These are phyloP conservation scores for Nannobrachium achirus DNA, from an alignment of 2,113 vertebrate species.

Conservation along the genomic window DNA sequence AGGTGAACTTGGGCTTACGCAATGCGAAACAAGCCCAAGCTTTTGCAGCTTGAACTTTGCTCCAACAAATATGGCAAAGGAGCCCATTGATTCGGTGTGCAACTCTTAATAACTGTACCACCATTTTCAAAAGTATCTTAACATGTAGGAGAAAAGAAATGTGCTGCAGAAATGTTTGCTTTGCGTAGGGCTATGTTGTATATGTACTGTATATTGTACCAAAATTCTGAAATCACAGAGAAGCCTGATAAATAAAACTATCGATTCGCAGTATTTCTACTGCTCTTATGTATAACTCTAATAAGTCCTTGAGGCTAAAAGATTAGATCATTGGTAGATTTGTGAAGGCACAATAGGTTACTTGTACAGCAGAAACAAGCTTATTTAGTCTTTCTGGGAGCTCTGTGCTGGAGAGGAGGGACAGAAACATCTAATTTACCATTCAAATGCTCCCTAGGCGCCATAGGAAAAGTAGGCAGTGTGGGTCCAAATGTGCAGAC, in stretches of 20 bases:
- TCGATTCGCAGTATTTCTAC: not conserved
- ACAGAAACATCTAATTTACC: constrained; percentile 4
- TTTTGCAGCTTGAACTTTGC: too few species aligned
- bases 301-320: not conserved
- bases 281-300: not conserved
- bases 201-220: too few species aligned
- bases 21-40: not conserved
- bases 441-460: constrained; percentile 8
- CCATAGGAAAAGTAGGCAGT: constrained; percentile 11
- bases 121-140: too few species aligned
- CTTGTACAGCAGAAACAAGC: not conserved
- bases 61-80: too few species aligned
- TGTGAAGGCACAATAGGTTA: not conserved
- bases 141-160: too few species aligned
- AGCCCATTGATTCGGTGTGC: too few species aligned
- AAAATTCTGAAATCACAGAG: too few species aligned
- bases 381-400: not conserved
- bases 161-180: too few species aligned
- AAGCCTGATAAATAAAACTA: not conserved
- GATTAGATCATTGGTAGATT: not conserved
- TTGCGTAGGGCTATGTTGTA: too few species aligned
- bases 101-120: too few species aligned
- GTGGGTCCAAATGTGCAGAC: not conserved
- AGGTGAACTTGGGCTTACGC: not conserved
- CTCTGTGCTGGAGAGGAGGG: not conserved